Conservation (phyloP, 2,113 vertebrate species). For the Tyrannus savana region DNA sequence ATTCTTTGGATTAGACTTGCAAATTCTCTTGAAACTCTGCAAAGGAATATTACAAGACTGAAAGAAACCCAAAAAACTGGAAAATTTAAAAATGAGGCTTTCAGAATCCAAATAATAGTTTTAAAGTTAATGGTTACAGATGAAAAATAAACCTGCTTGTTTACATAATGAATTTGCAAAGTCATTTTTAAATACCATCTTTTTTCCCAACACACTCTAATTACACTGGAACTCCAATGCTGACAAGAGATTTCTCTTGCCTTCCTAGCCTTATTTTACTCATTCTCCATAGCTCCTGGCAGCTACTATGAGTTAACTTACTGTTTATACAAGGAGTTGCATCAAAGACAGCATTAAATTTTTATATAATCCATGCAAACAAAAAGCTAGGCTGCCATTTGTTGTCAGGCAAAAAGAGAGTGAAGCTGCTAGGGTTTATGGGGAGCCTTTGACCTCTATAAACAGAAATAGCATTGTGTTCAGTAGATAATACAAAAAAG, state of each 20-base stretch:
- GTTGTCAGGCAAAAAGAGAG: conserved; percentile 51
- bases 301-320: conserved; percentile 45
- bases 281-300: conserved; percentile 1
- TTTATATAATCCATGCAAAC: conserved; percentile 27
- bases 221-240: not conserved
- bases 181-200: not conserved
- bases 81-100: not conserved
- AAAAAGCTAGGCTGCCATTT: conserved; percentile 31
- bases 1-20: not conserved
- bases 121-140: not conserved
- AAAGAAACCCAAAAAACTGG: not conserved
- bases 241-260: conserved; percentile 11
- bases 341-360: conserved; percentile 32
- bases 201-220: conserved; percentile 13
- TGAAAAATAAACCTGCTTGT: not conserved
- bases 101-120: not conserved
- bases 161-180: not conserved
- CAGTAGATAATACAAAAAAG: not conserved
- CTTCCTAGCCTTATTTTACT: not conserved
- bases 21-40: not conserved
- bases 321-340: conserved; percentile 11
- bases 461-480: conserved; percentile 35
- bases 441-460: conserved; percentile 10
- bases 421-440: conserved; percentile 14
- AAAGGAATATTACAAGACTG: not conserved